Evolutionary conservation across 1,140 invertebrate species (phyloP).

Genomic region (Euborellia annulipes): DNA sequence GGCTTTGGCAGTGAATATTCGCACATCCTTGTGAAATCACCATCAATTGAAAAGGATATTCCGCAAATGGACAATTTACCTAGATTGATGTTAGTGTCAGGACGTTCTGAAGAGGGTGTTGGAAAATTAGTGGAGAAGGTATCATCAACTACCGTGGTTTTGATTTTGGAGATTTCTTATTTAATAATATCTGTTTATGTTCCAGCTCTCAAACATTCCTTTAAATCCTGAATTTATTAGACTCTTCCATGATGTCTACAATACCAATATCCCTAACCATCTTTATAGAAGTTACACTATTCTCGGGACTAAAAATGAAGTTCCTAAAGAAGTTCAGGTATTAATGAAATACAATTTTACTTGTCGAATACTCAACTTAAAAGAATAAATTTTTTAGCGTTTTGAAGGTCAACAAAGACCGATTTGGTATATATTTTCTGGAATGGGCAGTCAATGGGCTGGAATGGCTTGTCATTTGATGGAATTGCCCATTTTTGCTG

Average conservation of each 20-base stretch:
- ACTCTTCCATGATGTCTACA: slow-evolving; percentile 21
- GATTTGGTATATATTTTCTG: slow-evolving; percentile 45
- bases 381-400: too few relatives aligned
- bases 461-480: slow-evolving; percentile 41
- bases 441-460: slow-evolving; percentile 49
- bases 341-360: too few relatives aligned
- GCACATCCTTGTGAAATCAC: slow-evolving; percentile 3
- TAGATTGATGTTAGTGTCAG: slow-evolving; percentile 35
- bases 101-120: slow-evolving; percentile 33
- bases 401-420: slow-evolving; percentile 34
- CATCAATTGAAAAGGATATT: not conserved
- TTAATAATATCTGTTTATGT: slow-evolving; percentile 41
- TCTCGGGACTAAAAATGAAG: slow-evolving; percentile 10
- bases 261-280: slow-evolving; percentile 24
- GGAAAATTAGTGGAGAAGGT: not conserved
- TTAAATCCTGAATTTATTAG: slow-evolving; percentile 23
- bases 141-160: not conserved
- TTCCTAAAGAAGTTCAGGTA: too few relatives aligned
- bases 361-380: too few relatives aligned
- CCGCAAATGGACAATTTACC: slow-evolving; percentile 32
- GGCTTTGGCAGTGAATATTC: slow-evolving; percentile 5
- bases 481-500: slow-evolving; percentile 32
- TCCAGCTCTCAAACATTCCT: slow-evolving; percentile 38
- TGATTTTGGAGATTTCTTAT: slow-evolving; percentile 23
- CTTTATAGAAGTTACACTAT: slow-evolving; percentile 34